Evolutionary conservation across 2,797 vertebrate genomes (phyloP).

Genomic region (Myotis planiceps): DNA sequence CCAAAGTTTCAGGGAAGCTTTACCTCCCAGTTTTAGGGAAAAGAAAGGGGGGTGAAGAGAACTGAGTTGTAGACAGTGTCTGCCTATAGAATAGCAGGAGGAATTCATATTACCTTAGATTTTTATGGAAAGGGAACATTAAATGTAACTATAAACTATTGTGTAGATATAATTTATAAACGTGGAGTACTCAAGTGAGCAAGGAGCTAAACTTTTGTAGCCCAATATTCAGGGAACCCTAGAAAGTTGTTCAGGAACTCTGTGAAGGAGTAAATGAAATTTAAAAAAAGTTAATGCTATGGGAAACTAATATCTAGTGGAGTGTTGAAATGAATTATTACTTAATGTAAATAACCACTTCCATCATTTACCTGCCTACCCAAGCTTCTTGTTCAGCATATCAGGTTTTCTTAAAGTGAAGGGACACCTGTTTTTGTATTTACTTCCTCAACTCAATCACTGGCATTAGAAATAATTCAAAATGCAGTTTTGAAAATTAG

Average conservation of each 20-base stretch:
- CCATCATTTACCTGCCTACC: neutral
- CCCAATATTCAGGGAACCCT: neutral
- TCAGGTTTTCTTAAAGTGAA: constrained; percentile 25
- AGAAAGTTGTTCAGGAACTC: constrained; percentile 1
- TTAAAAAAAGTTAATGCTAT: neutral
- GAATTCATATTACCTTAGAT: neutral
- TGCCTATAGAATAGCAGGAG: neutral
- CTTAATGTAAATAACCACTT: constrained; percentile 24
- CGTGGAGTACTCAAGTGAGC: neutral
- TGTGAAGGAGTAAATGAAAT: neutral
- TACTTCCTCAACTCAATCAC: neutral
- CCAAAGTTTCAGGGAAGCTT: constrained; percentile 1
- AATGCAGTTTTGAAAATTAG: neutral
- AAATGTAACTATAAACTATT: neutral
- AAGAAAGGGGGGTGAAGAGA: neutral
- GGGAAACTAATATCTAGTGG: neutral
- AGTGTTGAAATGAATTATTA: neutral
- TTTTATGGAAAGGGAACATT: neutral
- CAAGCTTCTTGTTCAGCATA: neutral
- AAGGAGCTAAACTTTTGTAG: neutral
- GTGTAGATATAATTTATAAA: neutral
- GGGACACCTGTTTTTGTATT: neutral
- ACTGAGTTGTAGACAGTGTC: neutral
- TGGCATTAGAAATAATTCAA: constrained; percentile 16
- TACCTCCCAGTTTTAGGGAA: neutral